phyloP scores from a whole-genome alignment of 2,797 vertebrate genomes.

The Chanos chanos region DNA sequence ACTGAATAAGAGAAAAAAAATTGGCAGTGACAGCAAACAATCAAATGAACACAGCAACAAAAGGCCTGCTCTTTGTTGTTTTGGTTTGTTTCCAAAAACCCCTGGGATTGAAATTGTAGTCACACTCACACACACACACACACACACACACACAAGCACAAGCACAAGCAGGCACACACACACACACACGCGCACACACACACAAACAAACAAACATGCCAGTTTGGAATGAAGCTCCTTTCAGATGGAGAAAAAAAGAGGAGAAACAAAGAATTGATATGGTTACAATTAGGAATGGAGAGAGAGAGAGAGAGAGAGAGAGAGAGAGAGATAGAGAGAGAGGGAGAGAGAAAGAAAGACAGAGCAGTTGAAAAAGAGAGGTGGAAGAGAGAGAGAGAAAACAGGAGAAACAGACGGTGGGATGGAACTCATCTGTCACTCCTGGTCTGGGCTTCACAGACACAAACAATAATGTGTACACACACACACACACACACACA shows the following conservation, averaged over 20 bases:
- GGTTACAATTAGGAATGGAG: slow-evolving; percentile 36
- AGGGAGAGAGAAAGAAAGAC: slow-evolving; percentile 10
- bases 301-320: not conserved
- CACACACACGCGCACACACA: slow-evolving; percentile 18
- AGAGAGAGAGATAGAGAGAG: slow-evolving; percentile 7
- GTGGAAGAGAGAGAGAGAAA: slow-evolving; percentile 9
- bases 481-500: too few species aligned
- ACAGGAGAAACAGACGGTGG: not conserved
- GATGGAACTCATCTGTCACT: slow-evolving; percentile 27
- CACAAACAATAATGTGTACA: not conserved
- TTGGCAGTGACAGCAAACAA: too few species aligned
- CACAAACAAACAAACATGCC: slow-evolving; percentile 23
- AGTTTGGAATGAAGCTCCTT: slow-evolving; percentile 31
- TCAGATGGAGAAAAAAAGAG: slow-evolving; percentile 31
- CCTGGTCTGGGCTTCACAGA: slow-evolving; percentile 19
- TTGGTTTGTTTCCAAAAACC: slow-evolving; percentile 37
- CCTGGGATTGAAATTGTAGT: slow-evolving; percentile 41
- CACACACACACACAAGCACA: not conserved
- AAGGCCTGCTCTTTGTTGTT: slow-evolving; percentile 21
- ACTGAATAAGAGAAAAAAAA: too few species aligned
- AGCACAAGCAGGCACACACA: too few species aligned
- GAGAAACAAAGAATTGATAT: slow-evolving; percentile 33
- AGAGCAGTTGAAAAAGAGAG: not conserved
- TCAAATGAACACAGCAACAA: too few species aligned
- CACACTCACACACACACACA: slow-evolving; percentile 12